Percentiles rank a stretch among this genome's conserved stretches.
These are phyloP conservation scores for Semaprochilodus insignis DNA, from an alignment of 2,797 vertebrate genomes.

Conservation along the genomic window DNA sequence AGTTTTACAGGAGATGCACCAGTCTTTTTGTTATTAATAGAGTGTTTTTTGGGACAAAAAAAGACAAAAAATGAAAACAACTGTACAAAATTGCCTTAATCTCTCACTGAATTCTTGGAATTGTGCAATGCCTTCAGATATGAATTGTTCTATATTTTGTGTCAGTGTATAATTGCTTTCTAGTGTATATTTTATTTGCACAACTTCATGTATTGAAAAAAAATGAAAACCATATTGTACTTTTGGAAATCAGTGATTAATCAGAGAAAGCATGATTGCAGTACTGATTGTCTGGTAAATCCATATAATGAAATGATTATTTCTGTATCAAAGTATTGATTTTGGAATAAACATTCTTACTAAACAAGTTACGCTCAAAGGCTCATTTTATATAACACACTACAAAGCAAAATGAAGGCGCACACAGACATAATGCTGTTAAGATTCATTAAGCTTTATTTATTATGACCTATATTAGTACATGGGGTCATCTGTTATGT, in stretches of 20 bases:
- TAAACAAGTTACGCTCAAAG: conserved; percentile 57
- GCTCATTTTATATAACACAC: background rate
- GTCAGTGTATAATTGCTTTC: conserved; percentile 87
- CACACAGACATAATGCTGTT: too few species aligned
- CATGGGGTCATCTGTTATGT: too few species aligned
- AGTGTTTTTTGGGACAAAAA: conserved; percentile 75
- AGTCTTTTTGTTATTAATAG: conserved; percentile 77
- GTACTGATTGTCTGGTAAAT: conserved; percentile 82
- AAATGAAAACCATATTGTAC: conserved; percentile 72
- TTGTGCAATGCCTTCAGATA: conserved; percentile 93
- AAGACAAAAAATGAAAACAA: conserved; percentile 70
- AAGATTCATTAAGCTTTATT: too few species aligned
- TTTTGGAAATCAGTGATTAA: conserved; percentile 80
- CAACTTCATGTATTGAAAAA: conserved; percentile 70
- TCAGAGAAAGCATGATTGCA: conserved; percentile 82
- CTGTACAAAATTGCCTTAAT: conserved; percentile 99
- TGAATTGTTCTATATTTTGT: conserved; percentile 83
- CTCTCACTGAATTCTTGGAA: conserved; percentile 90
- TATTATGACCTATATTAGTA: too few species aligned
- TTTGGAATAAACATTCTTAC: conserved; percentile 93
- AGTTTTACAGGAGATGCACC: conserved; percentile 91
- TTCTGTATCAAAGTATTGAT: conserved; percentile 88
- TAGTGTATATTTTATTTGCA: conserved; percentile 83
- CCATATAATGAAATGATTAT: conserved; percentile 83
- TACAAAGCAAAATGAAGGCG: too few species aligned